Conservation (phyloP, 1,140 invertebrate genomes). For the Cardiocondyla obscurior region DNA sequence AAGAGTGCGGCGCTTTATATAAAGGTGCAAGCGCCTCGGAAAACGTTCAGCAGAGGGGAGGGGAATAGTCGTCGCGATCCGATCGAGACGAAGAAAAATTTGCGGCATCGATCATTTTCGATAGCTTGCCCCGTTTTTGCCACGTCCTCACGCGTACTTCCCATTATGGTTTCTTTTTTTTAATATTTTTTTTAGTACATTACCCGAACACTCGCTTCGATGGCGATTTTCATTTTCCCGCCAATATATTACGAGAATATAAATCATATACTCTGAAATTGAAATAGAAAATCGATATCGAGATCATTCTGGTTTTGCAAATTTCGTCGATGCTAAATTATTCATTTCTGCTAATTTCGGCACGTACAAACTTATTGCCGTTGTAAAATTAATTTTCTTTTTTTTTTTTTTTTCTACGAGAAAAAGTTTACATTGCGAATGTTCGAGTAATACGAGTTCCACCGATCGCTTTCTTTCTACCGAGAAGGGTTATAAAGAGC, state of each 20-base stretch:
- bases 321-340: background rate
- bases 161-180: background rate
- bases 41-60: slow-evolving; percentile 52
- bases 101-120: slow-evolving; percentile 8
- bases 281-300: background rate
- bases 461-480: slow-evolving; percentile 48
- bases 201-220: background rate
- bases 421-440: background rate
- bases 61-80: slow-evolving; percentile 41
- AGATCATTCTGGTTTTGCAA: background rate
- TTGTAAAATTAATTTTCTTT: background rate
- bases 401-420: background rate
- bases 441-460: slow-evolving; percentile 28
- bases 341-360: background rate
- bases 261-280: background rate
- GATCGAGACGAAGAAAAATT: slow-evolving; percentile 21
- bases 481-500: background rate
- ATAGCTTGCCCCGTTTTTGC: background rate
- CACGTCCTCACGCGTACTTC: background rate
- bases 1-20: slow-evolving; percentile 37
- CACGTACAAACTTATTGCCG: background rate
- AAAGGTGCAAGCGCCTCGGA: slow-evolving; percentile 34
- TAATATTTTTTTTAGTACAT: background rate
- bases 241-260: background rate
- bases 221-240: background rate